Base-by-base conservation (phyloP, 1,140 invertebrate genomes). In the Aplysia californica region DNA sequence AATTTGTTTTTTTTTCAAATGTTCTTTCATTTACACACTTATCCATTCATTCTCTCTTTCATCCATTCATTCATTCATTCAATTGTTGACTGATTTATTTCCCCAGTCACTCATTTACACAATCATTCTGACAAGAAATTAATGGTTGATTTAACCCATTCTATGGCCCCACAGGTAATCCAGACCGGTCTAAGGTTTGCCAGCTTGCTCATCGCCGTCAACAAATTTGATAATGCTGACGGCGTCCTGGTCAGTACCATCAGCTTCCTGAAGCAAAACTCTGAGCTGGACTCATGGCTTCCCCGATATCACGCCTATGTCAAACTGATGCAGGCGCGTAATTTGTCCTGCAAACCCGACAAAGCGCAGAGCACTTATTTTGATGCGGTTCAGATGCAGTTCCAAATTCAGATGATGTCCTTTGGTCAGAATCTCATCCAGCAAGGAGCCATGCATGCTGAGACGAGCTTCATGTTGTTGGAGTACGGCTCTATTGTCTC, bases 401-500 rank as follows among this genome's bases (percentile, higher is more conserved):
- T 83, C 79, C 78, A 50, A 56, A 87, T 89, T n/a, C 64, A 84
- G 23, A 81, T 85, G 86, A 84, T 86, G 81, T 87, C 87, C 0
- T 87, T 87, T 81, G 87, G 87, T 33, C 79, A 86, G 77, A 79
- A 84, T 58, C 67, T 86, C 23, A 31, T 89, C 1, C 67, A 84
- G 61, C 79, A 86, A 75, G 82, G 79, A 2, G 81, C 80, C 29
- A 33, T 86, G 26, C 81, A 82, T 44, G 69, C 71, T 18, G 84
- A 85, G 65, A 64, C 85, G 5, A 86, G 86, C 55, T 66, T 76
- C 65, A 82, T 86, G 77, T 71, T 86, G 69, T 65, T 85, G 31
- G 85, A 89, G 73, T 77, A 84, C 35, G 88, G 87, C 26, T 87
- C 84, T n/a, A 75, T 85, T 6, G 75, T 71, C 29, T 76, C 85